Conservation (phyloP, 2,797 vertebrate genomes). For the Decapterus maruadsi region DNA sequence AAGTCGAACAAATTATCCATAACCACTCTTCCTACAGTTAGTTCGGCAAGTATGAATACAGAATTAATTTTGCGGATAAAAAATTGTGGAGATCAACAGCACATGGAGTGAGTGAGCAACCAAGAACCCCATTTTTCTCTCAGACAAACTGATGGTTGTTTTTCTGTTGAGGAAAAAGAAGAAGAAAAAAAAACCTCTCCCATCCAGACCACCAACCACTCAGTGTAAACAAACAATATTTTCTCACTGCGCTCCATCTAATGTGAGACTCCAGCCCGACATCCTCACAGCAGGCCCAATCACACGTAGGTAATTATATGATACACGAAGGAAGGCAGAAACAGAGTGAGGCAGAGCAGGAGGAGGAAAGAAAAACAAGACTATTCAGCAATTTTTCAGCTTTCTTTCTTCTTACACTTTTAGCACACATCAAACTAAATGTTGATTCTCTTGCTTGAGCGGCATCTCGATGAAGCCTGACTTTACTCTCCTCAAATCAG, state of each 20-base stretch:
- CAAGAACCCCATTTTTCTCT: slow-evolving; percentile 41
- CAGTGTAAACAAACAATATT: slow-evolving; percentile 67
- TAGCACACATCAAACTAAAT: slow-evolving; percentile 17
- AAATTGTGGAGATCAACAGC: slow-evolving; percentile 9
- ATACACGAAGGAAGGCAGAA: slow-evolving; percentile 42
- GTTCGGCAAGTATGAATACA: slow-evolving; percentile 18
- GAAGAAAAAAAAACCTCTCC: slow-evolving; percentile 1
- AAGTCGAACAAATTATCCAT: slow-evolving; percentile 7
- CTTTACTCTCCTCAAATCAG: slow-evolving; percentile 4
- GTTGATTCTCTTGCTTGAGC: background rate
- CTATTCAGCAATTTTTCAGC: slow-evolving; percentile 37
- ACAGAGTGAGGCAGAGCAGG: slow-evolving; percentile 31
- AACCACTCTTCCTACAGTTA: background rate
- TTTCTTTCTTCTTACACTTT: slow-evolving; percentile 43
- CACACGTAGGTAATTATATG: slow-evolving; percentile 68
- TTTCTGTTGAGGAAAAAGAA: slow-evolving; percentile 39
- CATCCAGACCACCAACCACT: slow-evolving; percentile 70
- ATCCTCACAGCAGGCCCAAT: slow-evolving; percentile 63
- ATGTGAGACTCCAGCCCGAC: slow-evolving; percentile 57
- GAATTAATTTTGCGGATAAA: slow-evolving; percentile 5
- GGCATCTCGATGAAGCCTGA: background rate
- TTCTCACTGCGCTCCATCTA: slow-evolving; percentile 64
- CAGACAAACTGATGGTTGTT: slow-evolving; percentile 47
- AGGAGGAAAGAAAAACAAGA: slow-evolving; percentile 25
- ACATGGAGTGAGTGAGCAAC: background rate